Conservation (phyloP, 1,140 invertebrate genomes). For the Drosophila rufa region DNA sequence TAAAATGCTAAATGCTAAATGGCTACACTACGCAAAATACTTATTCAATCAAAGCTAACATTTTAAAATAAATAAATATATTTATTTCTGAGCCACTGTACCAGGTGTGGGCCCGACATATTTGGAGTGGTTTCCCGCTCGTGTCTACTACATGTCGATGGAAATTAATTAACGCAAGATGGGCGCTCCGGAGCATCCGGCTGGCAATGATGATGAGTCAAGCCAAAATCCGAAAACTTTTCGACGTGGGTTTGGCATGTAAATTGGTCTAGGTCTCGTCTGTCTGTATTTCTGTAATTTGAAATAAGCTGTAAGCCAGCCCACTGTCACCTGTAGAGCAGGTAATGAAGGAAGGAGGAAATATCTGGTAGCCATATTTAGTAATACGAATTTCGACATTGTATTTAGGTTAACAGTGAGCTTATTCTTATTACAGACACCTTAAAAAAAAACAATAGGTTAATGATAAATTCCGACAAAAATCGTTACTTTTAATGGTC, state of each 20-base stretch:
- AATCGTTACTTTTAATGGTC: too few species aligned
- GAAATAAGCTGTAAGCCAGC: slow-evolving; percentile 30
- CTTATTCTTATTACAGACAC: neutral
- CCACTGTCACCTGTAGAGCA: slow-evolving; percentile 2
- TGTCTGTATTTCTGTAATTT: slow-evolving; percentile 10
- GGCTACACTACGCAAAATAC: too few species aligned
- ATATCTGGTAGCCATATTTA: neutral
- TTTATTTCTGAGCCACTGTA: neutral
- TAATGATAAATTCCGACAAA: neutral
- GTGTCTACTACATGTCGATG: slow-evolving; percentile 8
- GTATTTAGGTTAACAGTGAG: neutral
- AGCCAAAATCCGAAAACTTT: slow-evolving; percentile 18
- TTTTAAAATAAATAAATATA: too few species aligned
- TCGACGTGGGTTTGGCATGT: slow-evolving; percentile 40
- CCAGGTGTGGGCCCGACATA: slow-evolving; percentile 14
- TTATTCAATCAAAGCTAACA: too few species aligned
- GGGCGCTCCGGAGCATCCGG: slow-evolving; percentile 30
- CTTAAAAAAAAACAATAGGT: neutral
- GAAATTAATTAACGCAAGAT: slow-evolving; percentile 40
- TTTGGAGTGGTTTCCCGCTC: slow-evolving; percentile 20
- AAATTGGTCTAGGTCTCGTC: slow-evolving; percentile 42
- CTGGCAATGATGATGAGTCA: slow-evolving; percentile 37
- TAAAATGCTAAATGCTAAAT: too few species aligned
- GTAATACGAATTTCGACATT: neutral
- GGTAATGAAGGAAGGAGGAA: slow-evolving; percentile 8